phyloP scores from a whole-genome alignment of 2,797 vertebrate genomes.

The Pseudochaenichthys georgianus region DNA sequence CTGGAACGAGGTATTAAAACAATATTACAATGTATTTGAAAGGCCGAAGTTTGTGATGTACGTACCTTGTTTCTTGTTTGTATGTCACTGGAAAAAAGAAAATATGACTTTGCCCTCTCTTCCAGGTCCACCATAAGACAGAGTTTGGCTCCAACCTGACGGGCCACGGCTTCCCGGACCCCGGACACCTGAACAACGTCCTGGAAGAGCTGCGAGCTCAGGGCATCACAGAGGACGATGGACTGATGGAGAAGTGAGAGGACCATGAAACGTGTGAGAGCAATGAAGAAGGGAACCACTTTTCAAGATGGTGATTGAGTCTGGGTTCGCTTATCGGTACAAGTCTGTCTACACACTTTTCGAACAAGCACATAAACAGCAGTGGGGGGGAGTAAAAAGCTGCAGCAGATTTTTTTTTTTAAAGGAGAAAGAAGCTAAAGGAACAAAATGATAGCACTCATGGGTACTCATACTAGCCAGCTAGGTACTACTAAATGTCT shows the following conservation, averaged over 20 bases:
- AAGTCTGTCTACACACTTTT: slow-evolving; percentile 12
- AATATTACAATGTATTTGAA: not conserved
- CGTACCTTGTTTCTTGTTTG: not conserved
- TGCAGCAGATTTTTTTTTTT: slow-evolving; percentile 21
- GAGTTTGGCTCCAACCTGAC: slow-evolving; percentile 97
- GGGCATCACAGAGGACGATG: slow-evolving; percentile 90
- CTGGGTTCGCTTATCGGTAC: slow-evolving; percentile 9
- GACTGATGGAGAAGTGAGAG: slow-evolving; percentile 71
- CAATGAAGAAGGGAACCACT: slow-evolving; percentile 27
- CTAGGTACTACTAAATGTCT: slow-evolving; percentile 63
- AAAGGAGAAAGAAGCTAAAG: not conserved
- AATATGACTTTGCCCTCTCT: not conserved
- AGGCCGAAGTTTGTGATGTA: not conserved
- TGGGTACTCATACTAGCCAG: slow-evolving; percentile 18
- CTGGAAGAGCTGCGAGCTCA: slow-evolving; percentile 92
- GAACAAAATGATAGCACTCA: slow-evolving; percentile 3
- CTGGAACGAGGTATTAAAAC: slow-evolving; percentile 91
- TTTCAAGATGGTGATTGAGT: slow-evolving; percentile 19
- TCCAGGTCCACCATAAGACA: slow-evolving; percentile 90
- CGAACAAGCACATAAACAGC: slow-evolving; percentile 9
- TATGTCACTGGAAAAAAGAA: not conserved
- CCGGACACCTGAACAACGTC: slow-evolving; percentile 93
- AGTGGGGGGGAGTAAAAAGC: slow-evolving; percentile 4
- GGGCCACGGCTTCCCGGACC: slow-evolving; percentile 93
- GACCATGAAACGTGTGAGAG: not conserved